phyloP scores from a whole-genome alignment of 2,113 vertebrate species.

The Dicaeum eximium region DNA sequence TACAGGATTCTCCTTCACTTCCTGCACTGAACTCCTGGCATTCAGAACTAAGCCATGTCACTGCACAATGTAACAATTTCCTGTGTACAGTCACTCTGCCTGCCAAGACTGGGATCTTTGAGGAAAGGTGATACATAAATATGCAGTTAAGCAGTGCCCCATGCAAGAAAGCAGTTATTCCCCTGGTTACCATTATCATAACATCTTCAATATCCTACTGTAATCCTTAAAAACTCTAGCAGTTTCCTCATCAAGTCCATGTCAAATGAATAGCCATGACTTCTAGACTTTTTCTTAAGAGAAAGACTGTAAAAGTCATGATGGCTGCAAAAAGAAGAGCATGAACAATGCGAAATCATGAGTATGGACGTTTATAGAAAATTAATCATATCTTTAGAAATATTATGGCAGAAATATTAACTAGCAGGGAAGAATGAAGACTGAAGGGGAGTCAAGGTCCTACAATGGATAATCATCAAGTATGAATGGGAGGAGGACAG shows the following conservation, averaged over 20 bases:
- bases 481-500: neutral
- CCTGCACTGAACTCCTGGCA: neutral
- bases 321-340: neutral
- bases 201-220: neutral
- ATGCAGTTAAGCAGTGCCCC: neutral
- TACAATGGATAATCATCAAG: neutral
- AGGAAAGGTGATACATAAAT: neutral
- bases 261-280: neutral
- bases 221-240: neutral
- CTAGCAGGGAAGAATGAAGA: neutral
- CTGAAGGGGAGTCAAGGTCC: neutral
- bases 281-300: neutral
- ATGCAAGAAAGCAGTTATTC: neutral
- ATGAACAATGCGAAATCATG: neutral
- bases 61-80: neutral
- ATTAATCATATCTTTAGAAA: neutral
- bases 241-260: neutral
- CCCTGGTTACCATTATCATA: neutral
- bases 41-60: neutral
- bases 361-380: neutral
- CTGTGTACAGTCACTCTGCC: neutral
- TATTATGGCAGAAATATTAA: neutral
- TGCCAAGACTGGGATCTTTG: neutral
- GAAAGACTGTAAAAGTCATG: neutral
- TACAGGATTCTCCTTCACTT: neutral